Percentiles rank a stretch among this genome's conserved stretches.
Evolutionary conservation across 2,888 invertebrate genomes (phyloP).

Genomic region (Leptothorax acervorum): DNA sequence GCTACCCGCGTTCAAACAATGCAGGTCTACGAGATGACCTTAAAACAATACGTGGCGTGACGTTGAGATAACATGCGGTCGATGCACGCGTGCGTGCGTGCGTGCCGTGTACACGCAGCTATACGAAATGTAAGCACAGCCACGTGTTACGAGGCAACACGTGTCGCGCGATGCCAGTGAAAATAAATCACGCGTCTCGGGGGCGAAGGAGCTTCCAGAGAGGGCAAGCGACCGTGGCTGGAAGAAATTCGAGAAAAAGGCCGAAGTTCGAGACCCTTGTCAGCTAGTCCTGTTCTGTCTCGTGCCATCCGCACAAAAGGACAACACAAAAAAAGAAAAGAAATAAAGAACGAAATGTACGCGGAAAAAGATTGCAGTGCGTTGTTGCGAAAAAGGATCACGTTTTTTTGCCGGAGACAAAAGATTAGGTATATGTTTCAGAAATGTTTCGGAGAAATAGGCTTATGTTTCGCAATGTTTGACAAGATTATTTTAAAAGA

Average conservation of each 20-base stretch:
- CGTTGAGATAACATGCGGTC: constrained; percentile 68
- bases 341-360: not conserved
- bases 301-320: constrained; percentile 67
- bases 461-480: not conserved
- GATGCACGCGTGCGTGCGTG: constrained; percentile 55
- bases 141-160: constrained; percentile 79
- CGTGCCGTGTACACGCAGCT: constrained; percentile 50
- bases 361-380: constrained; percentile 40
- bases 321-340: constrained; percentile 53
- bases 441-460: not conserved
- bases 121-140: constrained; percentile 76
- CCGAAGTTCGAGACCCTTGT: constrained; percentile 69
- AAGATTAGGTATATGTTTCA: not conserved
- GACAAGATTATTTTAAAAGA: not conserved
- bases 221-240: constrained; percentile 18
- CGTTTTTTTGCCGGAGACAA: not conserved
- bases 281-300: constrained; percentile 71
- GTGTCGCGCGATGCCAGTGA: constrained; percentile 80
- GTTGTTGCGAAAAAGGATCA: constrained; percentile 3
- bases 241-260: constrained; percentile 79
- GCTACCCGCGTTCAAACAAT: constrained; percentile 37
- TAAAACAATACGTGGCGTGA: constrained; percentile 69
- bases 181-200: constrained; percentile 79
- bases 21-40: constrained; percentile 57
- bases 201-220: constrained; percentile 55